Base-by-base conservation (phyloP, 1,140 invertebrate genomes). In the Phenacoccus solenopsis region DNA sequence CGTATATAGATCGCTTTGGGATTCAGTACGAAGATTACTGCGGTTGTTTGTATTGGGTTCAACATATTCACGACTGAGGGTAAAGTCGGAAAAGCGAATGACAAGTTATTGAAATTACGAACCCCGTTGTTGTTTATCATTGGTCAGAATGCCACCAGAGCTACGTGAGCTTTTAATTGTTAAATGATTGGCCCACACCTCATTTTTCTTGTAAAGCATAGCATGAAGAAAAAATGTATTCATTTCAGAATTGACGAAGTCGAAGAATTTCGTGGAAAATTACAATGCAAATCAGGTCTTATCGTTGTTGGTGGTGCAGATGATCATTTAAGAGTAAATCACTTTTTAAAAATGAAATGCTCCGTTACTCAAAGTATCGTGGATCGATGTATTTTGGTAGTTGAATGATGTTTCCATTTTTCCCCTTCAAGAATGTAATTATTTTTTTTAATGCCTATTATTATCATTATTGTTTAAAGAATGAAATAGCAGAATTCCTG, bases 301-400 rank as follows among this genome's bases (percentile, higher is more conserved):
- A 81, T 94, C 12, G 84, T 94, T 0, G 86, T 94, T n/a, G 90
- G 90, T 22, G 87, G 87, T 32, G 90, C 88, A 3, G 90, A 94
- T 79, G 88, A 91, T 77, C 80, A 86, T 67, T 79, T 94, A 1
- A 80, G 89, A 68, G 83, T 94, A 69, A 84, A 82, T 5, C 86
- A 87, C 49, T 80, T 82, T 1, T 90, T 91, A 75, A 86, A 88
- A 69, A 82, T 86, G 72, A 78, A 81, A 3, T 88, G 92, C 72
- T 85, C 86, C 32, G 84, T 94, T 20, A 94, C 90, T 0, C 91
- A 94, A 76, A 82, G 83, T 27, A 89, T 92, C 81, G 89, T 93
- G 0, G 91, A 94, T 76, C 80, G 87, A 49, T 88, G 86, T 77
- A 86, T 95, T 69, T 77, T 89, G 72, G 85, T 76, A 70, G 69